Evolutionary conservation across 2,797 vertebrate species (phyloP).

Genomic region (Sphaeramia orbicularis): DNA sequence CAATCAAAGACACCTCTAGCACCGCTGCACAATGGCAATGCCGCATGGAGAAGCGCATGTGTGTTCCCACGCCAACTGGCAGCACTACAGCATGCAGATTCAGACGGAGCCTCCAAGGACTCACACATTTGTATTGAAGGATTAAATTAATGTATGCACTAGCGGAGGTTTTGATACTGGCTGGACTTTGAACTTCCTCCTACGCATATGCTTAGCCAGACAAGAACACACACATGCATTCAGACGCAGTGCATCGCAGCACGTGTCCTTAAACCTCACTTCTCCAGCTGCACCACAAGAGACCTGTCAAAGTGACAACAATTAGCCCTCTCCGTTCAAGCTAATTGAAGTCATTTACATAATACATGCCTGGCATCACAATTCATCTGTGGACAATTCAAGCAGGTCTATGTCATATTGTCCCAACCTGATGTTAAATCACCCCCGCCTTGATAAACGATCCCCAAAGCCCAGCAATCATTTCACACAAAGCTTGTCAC

Average conservation of each 20-base stretch:
- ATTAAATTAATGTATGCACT: slow-evolving; percentile 48
- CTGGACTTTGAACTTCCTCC: slow-evolving; percentile 38
- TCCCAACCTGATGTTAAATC: slow-evolving; percentile 57
- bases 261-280: slow-evolving; percentile 46
- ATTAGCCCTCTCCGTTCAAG: slow-evolving; percentile 81
- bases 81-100: neutral
- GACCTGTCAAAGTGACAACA: slow-evolving; percentile 78
- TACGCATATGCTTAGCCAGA: neutral
- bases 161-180: slow-evolving; percentile 28
- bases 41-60: slow-evolving; percentile 27
- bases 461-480: slow-evolving; percentile 48
- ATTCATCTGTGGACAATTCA: slow-evolving; percentile 69
- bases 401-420: slow-evolving; percentile 62
- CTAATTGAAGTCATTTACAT: slow-evolving; percentile 82
- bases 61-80: slow-evolving; percentile 76
- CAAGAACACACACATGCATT: neutral
- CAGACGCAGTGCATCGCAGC: slow-evolving; percentile 14
- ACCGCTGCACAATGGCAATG: slow-evolving; percentile 37
- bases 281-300: slow-evolving; percentile 66
- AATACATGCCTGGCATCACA: slow-evolving; percentile 70
- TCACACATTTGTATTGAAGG: slow-evolving; percentile 41
- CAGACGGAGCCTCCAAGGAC: slow-evolving; percentile 35
- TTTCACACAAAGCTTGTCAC: slow-evolving; percentile 52
- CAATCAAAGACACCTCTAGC: slow-evolving; percentile 53
- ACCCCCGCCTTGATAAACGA: slow-evolving; percentile 42